Conservation (phyloP, 2,888 invertebrate genomes). For the Ochlodes sylvanus region DNA sequence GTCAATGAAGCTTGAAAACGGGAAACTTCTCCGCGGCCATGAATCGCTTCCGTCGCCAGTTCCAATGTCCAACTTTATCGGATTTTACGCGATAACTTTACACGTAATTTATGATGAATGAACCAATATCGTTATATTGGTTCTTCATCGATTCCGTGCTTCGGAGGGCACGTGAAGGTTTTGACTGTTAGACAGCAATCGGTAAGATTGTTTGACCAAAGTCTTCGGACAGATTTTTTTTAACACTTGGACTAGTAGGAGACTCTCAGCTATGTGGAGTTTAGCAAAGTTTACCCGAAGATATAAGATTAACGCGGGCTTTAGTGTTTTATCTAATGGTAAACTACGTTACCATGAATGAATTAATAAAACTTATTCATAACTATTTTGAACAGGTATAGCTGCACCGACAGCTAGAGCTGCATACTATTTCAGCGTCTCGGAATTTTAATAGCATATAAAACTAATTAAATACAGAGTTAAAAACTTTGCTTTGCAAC, state of each 20-base stretch:
- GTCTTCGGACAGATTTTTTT: too few relatives aligned
- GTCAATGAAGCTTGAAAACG: slow-evolving; percentile 67
- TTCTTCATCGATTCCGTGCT: too few relatives aligned
- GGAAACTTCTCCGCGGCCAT: slow-evolving; percentile 59
- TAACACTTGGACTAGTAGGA: too few relatives aligned
- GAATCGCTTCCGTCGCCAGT: slow-evolving; percentile 69
- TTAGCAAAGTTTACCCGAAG: too few relatives aligned
- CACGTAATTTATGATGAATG: neutral
- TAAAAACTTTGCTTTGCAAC: slow-evolving; percentile 35
- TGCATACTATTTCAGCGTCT: slow-evolving; percentile 20
- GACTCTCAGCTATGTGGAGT: too few relatives aligned
- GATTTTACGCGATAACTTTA: slow-evolving; percentile 17
- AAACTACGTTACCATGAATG: too few relatives aligned
- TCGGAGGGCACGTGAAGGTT: too few relatives aligned
- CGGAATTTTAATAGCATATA: slow-evolving; percentile 34
- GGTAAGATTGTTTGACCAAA: too few relatives aligned
- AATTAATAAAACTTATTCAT: neutral
- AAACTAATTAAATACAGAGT: slow-evolving; percentile 37
- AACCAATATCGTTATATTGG: neutral
- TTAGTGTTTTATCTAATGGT: neutral
- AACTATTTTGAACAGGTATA: neutral
- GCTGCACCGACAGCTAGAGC: neutral
- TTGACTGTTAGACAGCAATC: too few relatives aligned
- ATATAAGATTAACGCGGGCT: neutral
- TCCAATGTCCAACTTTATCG: slow-evolving; percentile 46